Conservation (phyloP, 2,113 vertebrate genomes). For the Strigops habroptila region DNA sequence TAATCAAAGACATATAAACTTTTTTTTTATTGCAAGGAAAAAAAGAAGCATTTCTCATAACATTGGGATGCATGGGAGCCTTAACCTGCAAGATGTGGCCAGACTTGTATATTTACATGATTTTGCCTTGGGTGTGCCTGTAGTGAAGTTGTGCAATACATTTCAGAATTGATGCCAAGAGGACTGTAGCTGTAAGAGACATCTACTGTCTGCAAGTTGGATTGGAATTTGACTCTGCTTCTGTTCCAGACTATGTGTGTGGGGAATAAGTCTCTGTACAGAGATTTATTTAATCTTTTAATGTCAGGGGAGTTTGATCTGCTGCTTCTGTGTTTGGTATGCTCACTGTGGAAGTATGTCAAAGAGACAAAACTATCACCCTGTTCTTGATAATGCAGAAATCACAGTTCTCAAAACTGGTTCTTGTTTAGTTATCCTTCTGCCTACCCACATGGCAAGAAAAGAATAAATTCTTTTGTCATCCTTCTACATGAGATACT, state of each 20-base stretch:
- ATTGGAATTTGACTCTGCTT: neutral
- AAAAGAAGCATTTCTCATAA: neutral
- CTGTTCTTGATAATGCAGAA: neutral
- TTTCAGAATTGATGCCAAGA: neutral
- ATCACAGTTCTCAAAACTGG: neutral
- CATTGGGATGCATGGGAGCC: neutral
- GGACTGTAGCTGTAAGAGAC: neutral
- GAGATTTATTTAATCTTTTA: conserved; percentile 19
- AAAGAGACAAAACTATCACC: conserved; percentile 5
- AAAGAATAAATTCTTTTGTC: neutral
- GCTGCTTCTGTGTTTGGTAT: neutral
- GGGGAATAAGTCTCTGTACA: neutral
- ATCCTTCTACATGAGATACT: neutral
- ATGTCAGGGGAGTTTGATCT: neutral
- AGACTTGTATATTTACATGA: neutral
- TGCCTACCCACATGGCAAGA: neutral
- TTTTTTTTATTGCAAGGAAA: neutral
- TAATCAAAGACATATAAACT: neutral
- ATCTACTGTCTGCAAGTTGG: neutral
- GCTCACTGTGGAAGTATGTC: neutral
- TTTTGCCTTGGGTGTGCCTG: neutral
- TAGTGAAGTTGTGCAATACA: neutral
- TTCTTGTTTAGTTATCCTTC: neutral
- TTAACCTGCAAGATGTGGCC: neutral
- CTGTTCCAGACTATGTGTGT: neutral